Evolutionary conservation across 2,888 invertebrate species (phyloP).

Genomic region (Caenorhabditis parvicauda): DNA sequence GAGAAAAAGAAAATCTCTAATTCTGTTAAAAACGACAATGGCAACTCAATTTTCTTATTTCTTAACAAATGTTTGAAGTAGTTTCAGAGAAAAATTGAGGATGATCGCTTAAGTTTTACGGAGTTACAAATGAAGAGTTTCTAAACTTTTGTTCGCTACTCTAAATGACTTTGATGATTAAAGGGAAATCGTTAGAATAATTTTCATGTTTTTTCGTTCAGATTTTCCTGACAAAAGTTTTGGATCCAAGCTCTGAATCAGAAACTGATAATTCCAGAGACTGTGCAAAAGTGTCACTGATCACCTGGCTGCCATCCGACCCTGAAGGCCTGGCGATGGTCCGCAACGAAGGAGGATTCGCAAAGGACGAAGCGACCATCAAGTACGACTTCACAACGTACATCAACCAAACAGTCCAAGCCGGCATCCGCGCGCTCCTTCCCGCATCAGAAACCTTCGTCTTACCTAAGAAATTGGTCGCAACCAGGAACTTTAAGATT

Average conservation of each 20-base stretch:
- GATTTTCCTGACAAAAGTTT: too few species aligned
- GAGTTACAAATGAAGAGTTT: too few species aligned
- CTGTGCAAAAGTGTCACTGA: conserved; percentile 22
- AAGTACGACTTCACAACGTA: conserved; percentile 19
- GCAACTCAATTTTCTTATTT: too few species aligned
- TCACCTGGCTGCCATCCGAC: conserved; percentile 23
- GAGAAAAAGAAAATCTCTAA: too few species aligned
- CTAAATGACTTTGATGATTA: too few species aligned
- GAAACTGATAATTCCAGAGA: conserved; percentile 1
- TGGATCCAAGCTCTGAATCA: background rate
- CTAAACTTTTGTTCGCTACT: too few species aligned
- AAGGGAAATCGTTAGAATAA: conserved; percentile 23
- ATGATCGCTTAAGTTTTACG: conserved; percentile 8
- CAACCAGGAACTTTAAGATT: conserved; percentile 9
- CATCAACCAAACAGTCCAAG: too few species aligned
- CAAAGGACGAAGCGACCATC: conserved; percentile 5
- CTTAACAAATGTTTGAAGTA: background rate
- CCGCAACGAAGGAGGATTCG: conserved; percentile 19
- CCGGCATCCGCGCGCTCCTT: conserved; percentile 20
- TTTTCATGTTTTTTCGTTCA: too few species aligned
- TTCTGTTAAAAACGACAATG: too few species aligned
- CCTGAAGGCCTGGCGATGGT: conserved; percentile 14
- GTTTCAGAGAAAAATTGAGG: conserved; percentile 9
- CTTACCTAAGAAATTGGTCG: conserved; percentile 8
- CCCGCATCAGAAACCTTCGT: conserved; percentile 19